These are phyloP conservation scores for Periphyllus acericola DNA, from an alignment of 2,888 invertebrate species.

Conservation along the genomic window DNA sequence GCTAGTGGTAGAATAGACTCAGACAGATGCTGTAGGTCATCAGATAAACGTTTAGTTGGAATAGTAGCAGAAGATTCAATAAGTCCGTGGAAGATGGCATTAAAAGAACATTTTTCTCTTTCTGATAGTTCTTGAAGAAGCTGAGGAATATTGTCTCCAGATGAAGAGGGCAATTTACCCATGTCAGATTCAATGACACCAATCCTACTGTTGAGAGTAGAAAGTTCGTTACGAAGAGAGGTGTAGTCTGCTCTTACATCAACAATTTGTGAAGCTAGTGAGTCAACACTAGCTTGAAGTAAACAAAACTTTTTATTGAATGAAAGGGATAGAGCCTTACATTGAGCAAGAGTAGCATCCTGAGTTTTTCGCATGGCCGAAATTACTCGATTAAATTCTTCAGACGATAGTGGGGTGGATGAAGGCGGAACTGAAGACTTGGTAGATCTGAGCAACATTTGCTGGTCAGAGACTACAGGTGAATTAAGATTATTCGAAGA, in stretches of 20 bases:
- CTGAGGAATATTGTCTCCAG: background rate
- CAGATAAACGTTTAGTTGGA: background rate
- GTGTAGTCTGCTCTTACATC: background rate
- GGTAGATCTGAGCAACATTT: background rate
- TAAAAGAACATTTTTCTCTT: background rate
- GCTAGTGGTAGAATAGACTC: background rate
- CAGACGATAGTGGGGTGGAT: background rate
- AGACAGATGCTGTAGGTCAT: background rate
- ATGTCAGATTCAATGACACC: background rate
- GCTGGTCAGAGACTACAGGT: background rate
- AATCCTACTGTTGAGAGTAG: slow-evolving; percentile 1
- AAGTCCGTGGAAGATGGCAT: background rate
- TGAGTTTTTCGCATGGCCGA: slow-evolving; percentile 4
- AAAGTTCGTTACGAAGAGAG: background rate
- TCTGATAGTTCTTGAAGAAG: slow-evolving; percentile 2
- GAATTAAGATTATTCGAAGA: background rate
- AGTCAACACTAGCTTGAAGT: background rate
- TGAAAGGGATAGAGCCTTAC: slow-evolving; percentile 11
- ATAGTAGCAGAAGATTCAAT: slow-evolving; percentile 7
- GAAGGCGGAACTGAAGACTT: background rate
- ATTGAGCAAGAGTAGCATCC: slow-evolving; percentile 7
- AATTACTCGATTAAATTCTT: background rate
- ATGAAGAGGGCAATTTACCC: background rate
- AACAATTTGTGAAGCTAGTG: slow-evolving; percentile 1
- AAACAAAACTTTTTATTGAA: background rate